Percentiles rank a stretch among this genome's conserved stretches.
These are phyloP conservation scores for Pyrgilauda ruficollis DNA, from an alignment of 2,113 vertebrate species.

Conservation along the genomic window DNA sequence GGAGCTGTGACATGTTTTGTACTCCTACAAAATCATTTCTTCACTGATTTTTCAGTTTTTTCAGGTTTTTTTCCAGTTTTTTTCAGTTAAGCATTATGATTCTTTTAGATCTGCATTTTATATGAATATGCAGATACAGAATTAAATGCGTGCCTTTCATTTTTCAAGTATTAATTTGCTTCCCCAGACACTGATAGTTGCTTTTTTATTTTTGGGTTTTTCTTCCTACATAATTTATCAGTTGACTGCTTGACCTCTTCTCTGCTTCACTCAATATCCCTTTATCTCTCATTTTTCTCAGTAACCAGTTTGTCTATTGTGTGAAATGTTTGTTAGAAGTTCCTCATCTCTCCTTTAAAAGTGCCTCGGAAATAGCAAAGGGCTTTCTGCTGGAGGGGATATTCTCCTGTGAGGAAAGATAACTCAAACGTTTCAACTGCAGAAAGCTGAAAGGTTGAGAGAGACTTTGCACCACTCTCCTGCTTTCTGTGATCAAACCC, in stretches of 20 bases:
- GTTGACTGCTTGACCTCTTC: neutral
- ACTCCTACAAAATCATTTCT: neutral
- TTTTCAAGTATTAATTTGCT: neutral
- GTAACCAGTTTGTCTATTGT: neutral
- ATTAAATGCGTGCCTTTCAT: neutral
- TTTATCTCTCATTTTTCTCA: neutral
- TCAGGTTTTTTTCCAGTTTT: neutral
- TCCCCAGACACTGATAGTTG: neutral
- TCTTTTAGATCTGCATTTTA: neutral
- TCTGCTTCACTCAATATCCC: neutral
- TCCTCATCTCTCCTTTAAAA: neutral
- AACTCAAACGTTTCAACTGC: neutral
- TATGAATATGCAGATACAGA: neutral
- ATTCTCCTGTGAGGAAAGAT: neutral
- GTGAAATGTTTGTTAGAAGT: neutral
- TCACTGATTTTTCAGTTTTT: neutral
- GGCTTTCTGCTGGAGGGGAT: constrained; percentile 3
- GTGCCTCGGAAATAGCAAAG: neutral
- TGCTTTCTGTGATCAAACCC: neutral
- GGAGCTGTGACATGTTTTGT: neutral
- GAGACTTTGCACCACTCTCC: neutral
- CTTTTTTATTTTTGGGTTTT: neutral
- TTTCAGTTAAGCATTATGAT: neutral
- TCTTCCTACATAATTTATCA: neutral
- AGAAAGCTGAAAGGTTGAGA: neutral